Evolutionary conservation across 2,888 invertebrate genomes (phyloP).

Genomic region (Endotricha flammealis): DNA sequence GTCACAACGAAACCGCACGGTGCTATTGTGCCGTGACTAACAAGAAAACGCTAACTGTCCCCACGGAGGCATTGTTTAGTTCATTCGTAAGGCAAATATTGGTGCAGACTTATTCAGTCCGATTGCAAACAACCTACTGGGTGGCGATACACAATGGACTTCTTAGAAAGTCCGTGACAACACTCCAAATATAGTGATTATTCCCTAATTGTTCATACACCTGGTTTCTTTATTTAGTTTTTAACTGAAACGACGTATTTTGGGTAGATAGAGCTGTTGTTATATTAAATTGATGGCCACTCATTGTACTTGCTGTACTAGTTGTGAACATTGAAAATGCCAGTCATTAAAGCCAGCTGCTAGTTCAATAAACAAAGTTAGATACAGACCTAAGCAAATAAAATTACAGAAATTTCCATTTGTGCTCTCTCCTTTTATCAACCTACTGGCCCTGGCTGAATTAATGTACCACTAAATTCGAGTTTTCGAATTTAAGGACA

Average conservation of each 20-base stretch:
- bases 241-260: conserved; percentile 59
- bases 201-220: conserved; percentile 68
- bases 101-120: conserved; percentile 60
- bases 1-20: conserved; percentile 29
- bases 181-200: conserved; percentile 74
- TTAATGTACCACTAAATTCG: too few relatives aligned
- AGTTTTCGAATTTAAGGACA: too few relatives aligned
- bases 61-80: conserved; percentile 68
- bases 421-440: too few relatives aligned
- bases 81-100: conserved; percentile 75
- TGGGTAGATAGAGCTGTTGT: conserved; percentile 42
- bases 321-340: conserved; percentile 40
- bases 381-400: too few relatives aligned
- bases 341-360: conserved; percentile 21
- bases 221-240: conserved; percentile 69
- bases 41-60: conserved; percentile 64
- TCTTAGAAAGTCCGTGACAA: conserved; percentile 70
- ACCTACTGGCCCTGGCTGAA: too few relatives aligned
- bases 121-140: conserved; percentile 75
- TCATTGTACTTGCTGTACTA: conserved; percentile 46
- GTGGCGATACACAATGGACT: conserved; percentile 66
- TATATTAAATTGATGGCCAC: conserved; percentile 51
- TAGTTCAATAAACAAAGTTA: too few relatives aligned
- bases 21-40: conserved; percentile 44
- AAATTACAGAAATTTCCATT: too few relatives aligned